A percentile compares a stretch with the other conserved stretches of the same genome.
Evolutionary conservation across 2,797 vertebrate genomes (phyloP).

Genomic region (Catostomus latipinnis): DNA sequence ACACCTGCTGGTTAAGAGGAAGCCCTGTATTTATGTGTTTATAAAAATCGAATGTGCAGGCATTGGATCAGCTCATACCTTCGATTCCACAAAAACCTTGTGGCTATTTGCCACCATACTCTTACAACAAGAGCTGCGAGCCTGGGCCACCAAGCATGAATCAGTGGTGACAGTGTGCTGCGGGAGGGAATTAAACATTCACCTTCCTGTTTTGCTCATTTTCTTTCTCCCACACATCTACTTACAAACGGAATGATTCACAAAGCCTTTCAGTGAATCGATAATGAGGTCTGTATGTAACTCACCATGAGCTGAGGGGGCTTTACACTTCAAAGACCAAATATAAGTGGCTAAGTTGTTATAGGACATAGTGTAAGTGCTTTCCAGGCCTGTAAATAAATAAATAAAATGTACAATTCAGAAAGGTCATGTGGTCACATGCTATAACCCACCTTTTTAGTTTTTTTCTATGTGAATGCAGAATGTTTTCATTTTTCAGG

Average conservation of each 20-base stretch:
- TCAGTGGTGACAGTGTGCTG: slow-evolving; percentile 33
- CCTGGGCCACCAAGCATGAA: slow-evolving; percentile 10
- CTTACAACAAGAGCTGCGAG: not conserved
- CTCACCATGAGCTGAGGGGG: slow-evolving; percentile 38
- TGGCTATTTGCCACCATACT: not conserved
- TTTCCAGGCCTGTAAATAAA: slow-evolving; percentile 40
- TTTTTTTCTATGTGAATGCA: not conserved
- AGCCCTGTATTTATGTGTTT: not conserved
- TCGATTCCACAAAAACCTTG: not conserved
- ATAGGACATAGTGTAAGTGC: slow-evolving; percentile 38
- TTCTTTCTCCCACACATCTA: slow-evolving; percentile 10
- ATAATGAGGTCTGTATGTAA: slow-evolving; percentile 43
- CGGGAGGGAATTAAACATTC: slow-evolving; percentile 45
- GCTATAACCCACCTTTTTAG: not conserved
- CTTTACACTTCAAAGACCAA: slow-evolving; percentile 58
- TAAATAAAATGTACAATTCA: slow-evolving; percentile 35
- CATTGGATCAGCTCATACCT: not conserved
- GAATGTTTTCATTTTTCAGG: too few species aligned
- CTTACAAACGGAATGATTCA: slow-evolving; percentile 47
- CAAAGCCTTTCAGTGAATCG: slow-evolving; percentile 49
- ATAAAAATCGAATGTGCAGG: slow-evolving; percentile 4
- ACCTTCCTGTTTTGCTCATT: slow-evolving; percentile 9
- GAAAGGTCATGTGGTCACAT: not conserved
- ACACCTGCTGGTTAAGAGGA: not conserved
- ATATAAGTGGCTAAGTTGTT: slow-evolving; percentile 52